These are phyloP conservation scores for Trissoscelio sp. DNA, from an alignment of 2,888 invertebrate genomes.

Conservation along the genomic window DNA sequence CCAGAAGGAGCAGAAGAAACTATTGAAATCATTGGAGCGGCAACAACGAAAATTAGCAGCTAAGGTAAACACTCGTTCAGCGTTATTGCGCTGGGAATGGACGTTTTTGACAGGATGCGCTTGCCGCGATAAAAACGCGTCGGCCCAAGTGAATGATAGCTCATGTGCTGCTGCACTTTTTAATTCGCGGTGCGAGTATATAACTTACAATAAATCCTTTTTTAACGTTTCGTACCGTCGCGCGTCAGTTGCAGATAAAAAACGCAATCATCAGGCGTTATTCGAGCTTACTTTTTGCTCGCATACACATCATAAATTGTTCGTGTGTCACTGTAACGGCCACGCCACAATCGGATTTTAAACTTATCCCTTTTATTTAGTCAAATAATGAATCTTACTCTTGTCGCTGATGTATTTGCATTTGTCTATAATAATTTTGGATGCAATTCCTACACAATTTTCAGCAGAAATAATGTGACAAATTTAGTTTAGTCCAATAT, in stretches of 20 bases:
- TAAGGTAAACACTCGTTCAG: constrained; percentile 84
- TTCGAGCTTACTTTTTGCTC: constrained; percentile 64
- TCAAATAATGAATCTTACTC: constrained; percentile 39
- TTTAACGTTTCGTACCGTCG: constrained; percentile 56
- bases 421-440: constrained; percentile 16
- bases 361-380: constrained; percentile 53
- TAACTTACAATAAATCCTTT: constrained; percentile 68
- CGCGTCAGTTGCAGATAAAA: constrained; percentile 67
- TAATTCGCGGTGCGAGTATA: constrained; percentile 62
- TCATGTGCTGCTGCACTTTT: constrained; percentile 52
- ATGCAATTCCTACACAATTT: neutral
- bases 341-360: constrained; percentile 50
- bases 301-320: constrained; percentile 55
- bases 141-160: constrained; percentile 56
- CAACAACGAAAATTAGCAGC: constrained; percentile 96
- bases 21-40: constrained; percentile 95
- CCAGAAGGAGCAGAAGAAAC: constrained; percentile 94
- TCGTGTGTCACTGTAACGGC: constrained; percentile 54
- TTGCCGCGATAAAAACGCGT: constrained; percentile 45
- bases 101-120: constrained; percentile 35
- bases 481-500: too few species aligned
- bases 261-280: constrained; percentile 67
- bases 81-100: constrained; percentile 5
- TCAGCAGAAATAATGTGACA: neutral
- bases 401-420: constrained; percentile 2